Percentiles rank a stretch among this genome's conserved stretches.
phyloP scores from a whole-genome alignment of 92 coral and sea anemone species.

The Paramuricea clavata region DNA sequence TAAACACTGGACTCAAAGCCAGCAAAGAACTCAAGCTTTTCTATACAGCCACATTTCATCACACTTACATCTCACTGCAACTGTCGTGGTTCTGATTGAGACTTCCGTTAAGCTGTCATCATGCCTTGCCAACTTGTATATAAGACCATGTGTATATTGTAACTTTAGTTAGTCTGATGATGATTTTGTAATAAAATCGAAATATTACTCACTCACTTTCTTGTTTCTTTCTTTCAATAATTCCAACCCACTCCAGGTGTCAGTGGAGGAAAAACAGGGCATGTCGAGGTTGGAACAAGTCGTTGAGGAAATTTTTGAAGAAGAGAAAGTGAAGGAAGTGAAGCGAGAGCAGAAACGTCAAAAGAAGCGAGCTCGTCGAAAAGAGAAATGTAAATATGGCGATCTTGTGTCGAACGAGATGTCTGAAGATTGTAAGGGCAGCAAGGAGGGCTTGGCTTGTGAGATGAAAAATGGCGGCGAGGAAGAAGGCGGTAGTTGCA shows the following conservation, averaged over 20 bases:
- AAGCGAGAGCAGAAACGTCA: constrained; percentile 89
- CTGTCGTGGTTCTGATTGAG: no score
- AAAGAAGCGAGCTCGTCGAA: constrained; percentile 90
- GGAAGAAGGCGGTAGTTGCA: background rate
- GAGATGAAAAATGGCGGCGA: constrained; percentile 74
- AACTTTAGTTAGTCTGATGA: no score
- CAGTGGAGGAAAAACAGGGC: constrained; percentile 95
- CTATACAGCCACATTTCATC: no score
- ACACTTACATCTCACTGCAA: no score
- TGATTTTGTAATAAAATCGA: background rate
- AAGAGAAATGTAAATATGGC: constrained; percentile 84
- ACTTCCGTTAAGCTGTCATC: no score
- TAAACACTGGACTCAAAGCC: no score
- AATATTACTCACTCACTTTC: no score
- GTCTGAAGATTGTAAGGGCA: constrained; percentile 48
- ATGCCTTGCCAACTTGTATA: no score
- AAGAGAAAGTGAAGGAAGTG: constrained; percentile 90
- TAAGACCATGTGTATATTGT: no score
- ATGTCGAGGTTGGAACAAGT: constrained; percentile 97
- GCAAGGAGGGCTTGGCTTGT: constrained; percentile 60
- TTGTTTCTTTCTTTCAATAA: no score
- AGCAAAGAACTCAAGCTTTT: no score
- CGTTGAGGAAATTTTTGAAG: constrained; percentile 95
- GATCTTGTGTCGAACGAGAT: constrained; percentile 52
- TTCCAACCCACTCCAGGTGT: constrained; percentile 59